phyloP scores from a whole-genome alignment of 2,113 vertebrate species.

The Chloebia gouldiae region DNA sequence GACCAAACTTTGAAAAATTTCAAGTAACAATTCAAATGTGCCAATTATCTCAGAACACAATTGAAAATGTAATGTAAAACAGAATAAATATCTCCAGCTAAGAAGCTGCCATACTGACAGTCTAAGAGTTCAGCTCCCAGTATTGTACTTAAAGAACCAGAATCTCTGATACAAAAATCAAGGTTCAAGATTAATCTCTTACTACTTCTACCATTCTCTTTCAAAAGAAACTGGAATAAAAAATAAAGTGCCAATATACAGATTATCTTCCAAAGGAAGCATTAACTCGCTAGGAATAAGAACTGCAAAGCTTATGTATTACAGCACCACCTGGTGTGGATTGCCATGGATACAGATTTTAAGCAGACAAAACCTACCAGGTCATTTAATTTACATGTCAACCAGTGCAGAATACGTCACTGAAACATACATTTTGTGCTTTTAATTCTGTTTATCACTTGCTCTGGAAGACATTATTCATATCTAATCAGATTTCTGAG shows the following conservation, averaged over 20 bases:
- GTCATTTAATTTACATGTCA: background rate
- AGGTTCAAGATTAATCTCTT: background rate
- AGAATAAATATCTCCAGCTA: background rate
- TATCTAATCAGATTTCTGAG: background rate
- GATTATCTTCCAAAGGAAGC: background rate
- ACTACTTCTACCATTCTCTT: background rate
- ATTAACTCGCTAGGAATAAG: background rate
- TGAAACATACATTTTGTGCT: background rate
- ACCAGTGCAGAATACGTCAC: background rate
- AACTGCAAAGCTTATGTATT: background rate
- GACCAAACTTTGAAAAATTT: background rate
- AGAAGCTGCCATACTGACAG: background rate
- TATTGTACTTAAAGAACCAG: background rate
- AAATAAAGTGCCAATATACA: background rate
- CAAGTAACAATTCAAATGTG: background rate
- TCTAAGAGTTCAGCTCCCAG: background rate
- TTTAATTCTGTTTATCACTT: background rate
- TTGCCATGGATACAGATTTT: background rate
- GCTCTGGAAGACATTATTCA: background rate
- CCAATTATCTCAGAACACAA: background rate
- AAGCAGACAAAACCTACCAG: background rate
- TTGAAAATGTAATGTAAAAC: background rate
- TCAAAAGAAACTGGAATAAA: background rate
- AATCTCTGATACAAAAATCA: background rate
- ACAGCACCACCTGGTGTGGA: conserved; percentile 52